Conservation (phyloP, 2,113 vertebrate genomes). For the Lipotes vexillifer region DNA sequence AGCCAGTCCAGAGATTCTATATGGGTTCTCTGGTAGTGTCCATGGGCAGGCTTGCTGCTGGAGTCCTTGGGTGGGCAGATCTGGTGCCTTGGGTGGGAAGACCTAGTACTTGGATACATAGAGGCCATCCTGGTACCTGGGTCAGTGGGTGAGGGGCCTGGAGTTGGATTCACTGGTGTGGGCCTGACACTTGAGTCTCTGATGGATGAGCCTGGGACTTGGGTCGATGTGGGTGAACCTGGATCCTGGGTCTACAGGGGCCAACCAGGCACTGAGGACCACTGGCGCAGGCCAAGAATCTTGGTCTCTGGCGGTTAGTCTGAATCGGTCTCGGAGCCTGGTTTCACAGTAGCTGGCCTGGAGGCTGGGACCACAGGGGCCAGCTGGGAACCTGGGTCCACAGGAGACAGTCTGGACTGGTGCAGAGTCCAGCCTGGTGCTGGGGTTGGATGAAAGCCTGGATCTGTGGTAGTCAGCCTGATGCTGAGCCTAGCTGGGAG, state of each 20-base stretch:
- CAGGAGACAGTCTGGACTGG: not conserved
- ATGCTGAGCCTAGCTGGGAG: not conserved
- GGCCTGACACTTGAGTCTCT: not conserved
- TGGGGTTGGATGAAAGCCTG: not conserved
- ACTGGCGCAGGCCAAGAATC: not conserved
- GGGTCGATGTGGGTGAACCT: not conserved
- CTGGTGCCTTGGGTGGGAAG: not conserved
- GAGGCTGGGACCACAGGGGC: not conserved
- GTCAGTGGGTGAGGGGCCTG: not conserved
- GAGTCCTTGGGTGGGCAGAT: not conserved
- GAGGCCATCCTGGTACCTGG: not conserved
- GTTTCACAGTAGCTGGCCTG: not conserved
- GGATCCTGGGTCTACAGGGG: not conserved
- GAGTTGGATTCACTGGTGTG: not conserved
- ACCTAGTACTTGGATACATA: not conserved
- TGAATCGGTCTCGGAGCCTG: not conserved
- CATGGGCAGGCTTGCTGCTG: not conserved
- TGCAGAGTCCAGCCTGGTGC: not conserved
- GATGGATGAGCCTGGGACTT: not conserved
- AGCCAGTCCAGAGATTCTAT: not conserved
- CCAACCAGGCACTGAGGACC: not conserved
- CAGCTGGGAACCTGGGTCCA: not conserved
- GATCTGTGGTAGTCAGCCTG: not conserved
- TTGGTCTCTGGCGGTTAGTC: not conserved
- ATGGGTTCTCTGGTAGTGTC: not conserved